phyloP scores from a whole-genome alignment of 2,797 vertebrate species.

The Furcifer pardalis region DNA sequence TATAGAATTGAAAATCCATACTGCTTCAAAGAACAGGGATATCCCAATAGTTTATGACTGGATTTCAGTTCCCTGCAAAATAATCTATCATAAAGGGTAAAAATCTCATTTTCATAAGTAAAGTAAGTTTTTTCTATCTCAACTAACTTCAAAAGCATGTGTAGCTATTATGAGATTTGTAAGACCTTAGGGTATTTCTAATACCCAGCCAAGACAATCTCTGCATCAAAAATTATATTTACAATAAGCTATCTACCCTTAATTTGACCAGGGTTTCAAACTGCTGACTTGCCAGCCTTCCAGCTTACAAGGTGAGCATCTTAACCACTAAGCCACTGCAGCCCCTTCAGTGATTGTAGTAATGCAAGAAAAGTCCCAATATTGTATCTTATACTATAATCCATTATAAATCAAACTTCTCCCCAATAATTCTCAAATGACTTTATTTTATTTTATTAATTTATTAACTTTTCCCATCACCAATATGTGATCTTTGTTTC shows the following conservation, averaged over 20 bases:
- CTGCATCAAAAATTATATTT: constrained; percentile 28
- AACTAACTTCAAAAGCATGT: constrained; percentile 24
- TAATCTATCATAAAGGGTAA: constrained; percentile 11
- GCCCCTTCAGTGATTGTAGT: constrained; percentile 15
- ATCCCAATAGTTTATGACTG: constrained; percentile 26
- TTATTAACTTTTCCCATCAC: too few species aligned
- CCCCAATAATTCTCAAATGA: constrained; percentile 15
- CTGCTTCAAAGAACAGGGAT: constrained; percentile 18
- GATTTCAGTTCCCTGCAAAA: constrained; percentile 25
- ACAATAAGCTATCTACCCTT: constrained; percentile 30
- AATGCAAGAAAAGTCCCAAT: constrained; percentile 10
- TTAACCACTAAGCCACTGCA: too few species aligned
- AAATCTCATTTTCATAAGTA: constrained; percentile 18
- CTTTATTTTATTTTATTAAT: too few species aligned
- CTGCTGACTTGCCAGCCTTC: too few species aligned
- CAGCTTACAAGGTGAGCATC: too few species aligned
- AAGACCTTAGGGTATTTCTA: constrained; percentile 24
- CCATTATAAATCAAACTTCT: constrained; percentile 20
- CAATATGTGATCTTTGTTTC: too few species aligned
- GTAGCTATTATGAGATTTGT: constrained; percentile 3
- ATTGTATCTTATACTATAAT: constrained; percentile 17
- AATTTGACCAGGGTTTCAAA: too few species aligned
- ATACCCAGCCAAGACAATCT: constrained; percentile 11
- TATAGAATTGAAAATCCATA: not conserved
- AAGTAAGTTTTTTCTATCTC: constrained; percentile 20